These are phyloP conservation scores for Champsocephalus gunnari DNA, from an alignment of 2,797 vertebrate species.

Conservation along the genomic window DNA sequence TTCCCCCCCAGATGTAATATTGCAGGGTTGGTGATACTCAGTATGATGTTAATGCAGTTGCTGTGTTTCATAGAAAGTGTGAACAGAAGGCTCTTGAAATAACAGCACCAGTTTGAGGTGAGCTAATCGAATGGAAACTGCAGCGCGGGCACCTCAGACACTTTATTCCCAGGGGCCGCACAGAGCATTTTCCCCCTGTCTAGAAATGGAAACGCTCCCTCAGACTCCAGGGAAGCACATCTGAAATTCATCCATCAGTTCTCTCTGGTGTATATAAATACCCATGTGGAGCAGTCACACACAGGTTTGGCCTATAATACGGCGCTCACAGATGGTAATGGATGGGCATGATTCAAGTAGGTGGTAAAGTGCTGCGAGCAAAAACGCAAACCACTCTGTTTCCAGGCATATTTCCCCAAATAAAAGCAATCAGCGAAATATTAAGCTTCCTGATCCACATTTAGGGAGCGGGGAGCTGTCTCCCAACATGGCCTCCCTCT, in stretches of 20 bases:
- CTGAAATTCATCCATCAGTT: conserved; percentile 83
- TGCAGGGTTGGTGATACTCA: conserved; percentile 34
- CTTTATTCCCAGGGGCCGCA: conserved; percentile 49
- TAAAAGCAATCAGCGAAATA: conserved; percentile 70
- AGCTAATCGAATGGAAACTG: conserved; percentile 69
- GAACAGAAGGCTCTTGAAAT: conserved; percentile 43
- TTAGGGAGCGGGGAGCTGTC: conserved; percentile 45
- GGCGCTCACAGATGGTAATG: conserved; percentile 60
- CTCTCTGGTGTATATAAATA: conserved; percentile 74
- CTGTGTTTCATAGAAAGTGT: conserved; percentile 50
- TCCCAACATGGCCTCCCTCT: conserved; percentile 24
- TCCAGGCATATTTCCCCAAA: conserved; percentile 61
- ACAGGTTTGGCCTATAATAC: conserved; percentile 69
- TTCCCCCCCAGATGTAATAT: too few relatives aligned
- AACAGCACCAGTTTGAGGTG: conserved; percentile 54
- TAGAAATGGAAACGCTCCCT: conserved; percentile 72
- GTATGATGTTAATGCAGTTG: conserved; percentile 64
- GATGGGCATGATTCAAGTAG: conserved; percentile 60
- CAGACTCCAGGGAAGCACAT: conserved; percentile 70
- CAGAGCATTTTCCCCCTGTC: conserved; percentile 39
- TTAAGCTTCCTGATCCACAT: conserved; percentile 67
- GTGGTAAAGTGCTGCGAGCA: conserved; percentile 54
- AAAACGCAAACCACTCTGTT: conserved; percentile 42
- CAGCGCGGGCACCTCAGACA: conserved; percentile 62
- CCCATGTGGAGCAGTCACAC: conserved; percentile 70